Evolutionary conservation across 2,113 vertebrate genomes (phyloP).

Genomic region (Xyliphius kryptos): DNA sequence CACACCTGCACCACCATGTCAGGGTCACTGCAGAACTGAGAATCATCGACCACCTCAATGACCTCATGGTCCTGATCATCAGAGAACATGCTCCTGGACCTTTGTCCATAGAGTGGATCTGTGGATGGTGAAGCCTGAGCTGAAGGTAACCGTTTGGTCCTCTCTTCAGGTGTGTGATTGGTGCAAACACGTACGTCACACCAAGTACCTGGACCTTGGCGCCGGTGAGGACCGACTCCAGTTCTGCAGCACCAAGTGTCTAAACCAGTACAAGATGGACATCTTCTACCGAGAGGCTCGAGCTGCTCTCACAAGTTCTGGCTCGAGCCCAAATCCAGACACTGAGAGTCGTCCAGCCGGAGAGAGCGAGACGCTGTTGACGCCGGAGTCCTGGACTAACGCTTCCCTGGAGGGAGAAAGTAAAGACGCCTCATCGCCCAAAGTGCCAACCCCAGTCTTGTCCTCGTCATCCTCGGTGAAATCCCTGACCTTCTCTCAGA

Average conservation of each 20-base stretch:
- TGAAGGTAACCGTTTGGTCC: too few relatives aligned
- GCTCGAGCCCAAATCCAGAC: slow-evolving; percentile 71
- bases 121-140: too few relatives aligned
- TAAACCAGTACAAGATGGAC: slow-evolving; percentile 99
- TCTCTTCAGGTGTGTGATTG: slow-evolving; percentile 94
- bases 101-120: too few relatives aligned
- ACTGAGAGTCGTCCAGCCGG: slow-evolving; percentile 62
- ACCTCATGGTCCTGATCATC: too few relatives aligned
- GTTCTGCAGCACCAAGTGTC: slow-evolving; percentile 98
- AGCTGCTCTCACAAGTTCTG: slow-evolving; percentile 84
- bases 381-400: slow-evolving; percentile 94
- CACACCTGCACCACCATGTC: too few relatives aligned
- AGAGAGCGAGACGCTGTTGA: slow-evolving; percentile 76
- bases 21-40: too few relatives aligned
- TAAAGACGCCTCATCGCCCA: slow-evolving; percentile 78
- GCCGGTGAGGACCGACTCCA: slow-evolving; percentile 92
- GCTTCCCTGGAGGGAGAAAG: slow-evolving; percentile 71
- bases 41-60: too few relatives aligned
- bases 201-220: slow-evolving; percentile 97
- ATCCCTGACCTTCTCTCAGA: slow-evolving; percentile 73
- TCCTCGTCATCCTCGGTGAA: slow-evolving; percentile 68
- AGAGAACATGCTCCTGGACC: too few relatives aligned
- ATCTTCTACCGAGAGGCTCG: slow-evolving; percentile 98
- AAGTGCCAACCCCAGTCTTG: slow-evolving; percentile 66
- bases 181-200: slow-evolving; percentile 98